These are phyloP conservation scores for Stenoptilia bipunctidactyla DNA, from an alignment of 2,888 invertebrate genomes.

Conservation along the genomic window DNA sequence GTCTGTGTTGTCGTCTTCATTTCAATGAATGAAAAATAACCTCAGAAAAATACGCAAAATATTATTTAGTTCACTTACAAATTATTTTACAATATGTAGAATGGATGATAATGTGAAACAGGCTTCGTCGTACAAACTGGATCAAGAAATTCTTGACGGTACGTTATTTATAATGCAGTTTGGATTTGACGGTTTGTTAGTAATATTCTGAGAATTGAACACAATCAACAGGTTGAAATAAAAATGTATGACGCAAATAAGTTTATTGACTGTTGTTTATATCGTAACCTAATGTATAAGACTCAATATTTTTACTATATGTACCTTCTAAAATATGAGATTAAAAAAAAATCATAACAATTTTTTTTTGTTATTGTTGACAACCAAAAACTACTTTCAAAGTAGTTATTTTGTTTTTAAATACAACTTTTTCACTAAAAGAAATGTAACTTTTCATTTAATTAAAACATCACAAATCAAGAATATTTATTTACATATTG, in stretches of 20 bases:
- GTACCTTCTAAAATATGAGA: too few relatives aligned
- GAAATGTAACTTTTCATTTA: too few relatives aligned
- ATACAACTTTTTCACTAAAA: too few relatives aligned
- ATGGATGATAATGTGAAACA: constrained; percentile 65
- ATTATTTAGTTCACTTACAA: constrained; percentile 24
- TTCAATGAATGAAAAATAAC: constrained; percentile 19
- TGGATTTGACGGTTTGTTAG: constrained; percentile 26
- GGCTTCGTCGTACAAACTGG: constrained; percentile 54
- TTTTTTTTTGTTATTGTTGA: too few relatives aligned
- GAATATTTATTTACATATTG: too few relatives aligned
- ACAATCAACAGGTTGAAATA: constrained; percentile 27
- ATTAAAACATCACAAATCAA: too few relatives aligned
- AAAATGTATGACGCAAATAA: constrained; percentile 30
- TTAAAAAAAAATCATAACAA: too few relatives aligned
- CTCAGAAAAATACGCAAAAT: constrained; percentile 32
- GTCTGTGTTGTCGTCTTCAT: background rate
- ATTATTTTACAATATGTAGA: constrained; percentile 58
- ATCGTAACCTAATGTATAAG: too few relatives aligned
- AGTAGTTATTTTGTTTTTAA: too few relatives aligned
- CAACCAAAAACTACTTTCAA: too few relatives aligned
- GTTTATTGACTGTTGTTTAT: too few relatives aligned
- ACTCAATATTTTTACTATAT: too few relatives aligned
- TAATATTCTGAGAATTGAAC: constrained; percentile 22
- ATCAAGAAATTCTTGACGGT: constrained; percentile 64
- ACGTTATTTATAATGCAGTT: constrained; percentile 23